phyloP scores from a whole-genome alignment of 2,113 vertebrate species.

The Rhinopomastus cyanomelas region DNA sequence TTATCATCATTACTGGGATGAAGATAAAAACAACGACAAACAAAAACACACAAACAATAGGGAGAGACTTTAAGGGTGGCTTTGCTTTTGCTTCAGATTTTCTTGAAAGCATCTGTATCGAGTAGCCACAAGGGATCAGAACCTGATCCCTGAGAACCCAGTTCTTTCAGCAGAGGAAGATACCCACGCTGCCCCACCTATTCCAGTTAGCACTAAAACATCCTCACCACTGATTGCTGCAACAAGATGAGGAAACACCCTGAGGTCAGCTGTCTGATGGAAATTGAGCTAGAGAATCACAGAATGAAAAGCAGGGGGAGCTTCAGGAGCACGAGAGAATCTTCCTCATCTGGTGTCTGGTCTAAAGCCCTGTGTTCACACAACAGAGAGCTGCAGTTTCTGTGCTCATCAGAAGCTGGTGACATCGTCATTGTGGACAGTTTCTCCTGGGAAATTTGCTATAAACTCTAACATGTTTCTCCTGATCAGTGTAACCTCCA shows the following conservation, averaged over 20 bases:
- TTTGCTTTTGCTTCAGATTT: slow-evolving; percentile 22
- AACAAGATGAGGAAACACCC: neutral
- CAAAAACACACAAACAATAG: neutral
- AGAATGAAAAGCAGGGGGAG: slow-evolving; percentile 68
- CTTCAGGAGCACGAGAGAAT: slow-evolving; percentile 61
- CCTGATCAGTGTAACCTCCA: neutral
- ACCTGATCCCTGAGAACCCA: neutral
- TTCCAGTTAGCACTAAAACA: neutral
- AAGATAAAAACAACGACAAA: neutral
- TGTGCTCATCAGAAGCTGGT: slow-evolving; percentile 15
- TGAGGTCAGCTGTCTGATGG: neutral
- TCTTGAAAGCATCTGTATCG: neutral
- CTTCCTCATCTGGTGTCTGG: neutral
- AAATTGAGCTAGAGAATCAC: slow-evolving; percentile 16
- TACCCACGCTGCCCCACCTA: neutral
- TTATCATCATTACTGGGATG: neutral
- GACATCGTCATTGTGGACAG: neutral
- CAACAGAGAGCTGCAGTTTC: slow-evolving; percentile 9
- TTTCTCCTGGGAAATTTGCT: neutral
- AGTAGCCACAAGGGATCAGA: neutral
- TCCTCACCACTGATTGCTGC: neutral
- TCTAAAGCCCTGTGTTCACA: neutral
- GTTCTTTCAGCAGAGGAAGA: neutral
- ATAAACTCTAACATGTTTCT: neutral
- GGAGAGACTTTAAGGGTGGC: neutral